These are phyloP conservation scores for Trichogramma evanescens DNA, from an alignment of 2,888 invertebrate species.

Conservation along the genomic window DNA sequence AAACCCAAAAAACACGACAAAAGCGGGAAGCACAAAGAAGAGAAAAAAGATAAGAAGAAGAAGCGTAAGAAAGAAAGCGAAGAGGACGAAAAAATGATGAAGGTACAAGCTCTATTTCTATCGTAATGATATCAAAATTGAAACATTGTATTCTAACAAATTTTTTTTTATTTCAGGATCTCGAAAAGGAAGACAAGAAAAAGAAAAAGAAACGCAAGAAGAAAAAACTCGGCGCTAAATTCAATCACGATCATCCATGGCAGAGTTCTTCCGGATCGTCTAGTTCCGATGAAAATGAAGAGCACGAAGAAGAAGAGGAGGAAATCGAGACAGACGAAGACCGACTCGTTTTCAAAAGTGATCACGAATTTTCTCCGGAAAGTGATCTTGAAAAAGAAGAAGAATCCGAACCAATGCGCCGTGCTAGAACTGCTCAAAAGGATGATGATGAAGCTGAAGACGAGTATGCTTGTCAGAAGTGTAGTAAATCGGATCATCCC, in stretches of 20 bases:
- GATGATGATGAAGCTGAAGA: conserved; percentile 47
- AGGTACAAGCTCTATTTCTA: conserved; percentile 17
- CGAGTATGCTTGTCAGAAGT: conserved; percentile 81
- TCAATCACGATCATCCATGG: conserved; percentile 55
- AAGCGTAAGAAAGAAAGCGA: conserved; percentile 27
- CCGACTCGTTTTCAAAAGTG: conserved; percentile 61
- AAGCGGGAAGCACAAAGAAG: conserved; percentile 16
- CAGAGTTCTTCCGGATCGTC: conserved; percentile 55
- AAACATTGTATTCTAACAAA: not conserved
- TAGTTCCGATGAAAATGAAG: conserved; percentile 42
- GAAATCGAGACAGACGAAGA: conserved; percentile 48
- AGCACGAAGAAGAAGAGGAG: conserved; percentile 48
- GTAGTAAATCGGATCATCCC: conserved; percentile 86
- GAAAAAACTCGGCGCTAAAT: conserved; percentile 42
- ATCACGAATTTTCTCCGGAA: conserved; percentile 90
- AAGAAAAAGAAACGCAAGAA: conserved; percentile 35
- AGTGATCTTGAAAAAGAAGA: conserved; percentile 73
- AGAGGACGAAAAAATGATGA: conserved; percentile 25
- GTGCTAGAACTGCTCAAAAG: conserved; percentile 80
- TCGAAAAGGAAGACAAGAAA: conserved; percentile 23
- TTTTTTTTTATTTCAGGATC: conserved; percentile 10
- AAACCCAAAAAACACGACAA: conserved; percentile 30
- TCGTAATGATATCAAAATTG: not conserved
- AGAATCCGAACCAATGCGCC: conserved; percentile 63
- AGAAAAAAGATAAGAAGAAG: conserved; percentile 42